phyloP scores from a whole-genome alignment of 2,888 invertebrate species.

The Syrista parreyssii region DNA sequence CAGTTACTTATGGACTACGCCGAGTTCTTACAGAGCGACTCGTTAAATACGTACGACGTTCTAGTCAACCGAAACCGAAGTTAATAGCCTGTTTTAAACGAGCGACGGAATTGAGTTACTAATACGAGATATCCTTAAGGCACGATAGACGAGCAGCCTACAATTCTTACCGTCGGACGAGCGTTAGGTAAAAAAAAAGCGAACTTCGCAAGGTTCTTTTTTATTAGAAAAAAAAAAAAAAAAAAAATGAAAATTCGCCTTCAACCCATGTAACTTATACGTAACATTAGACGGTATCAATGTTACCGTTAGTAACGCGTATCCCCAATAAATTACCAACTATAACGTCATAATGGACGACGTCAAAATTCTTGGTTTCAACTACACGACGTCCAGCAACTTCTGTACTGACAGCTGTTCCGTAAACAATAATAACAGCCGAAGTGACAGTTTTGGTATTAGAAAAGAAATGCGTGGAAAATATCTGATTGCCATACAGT shows the following conservation, averaged over 20 bases:
- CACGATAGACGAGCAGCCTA: background rate
- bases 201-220: no score
- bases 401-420: background rate
- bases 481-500: background rate
- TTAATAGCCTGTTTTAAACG: background rate
- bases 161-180: background rate
- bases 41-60: constrained; percentile 17
- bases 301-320: background rate
- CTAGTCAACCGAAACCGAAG: constrained; percentile 18
- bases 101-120: background rate
- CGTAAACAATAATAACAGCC: background rate
- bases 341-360: background rate
- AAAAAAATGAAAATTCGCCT: background rate
- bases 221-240: no score
- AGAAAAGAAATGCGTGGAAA: background rate
- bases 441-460: background rate
- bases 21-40: constrained; percentile 14
- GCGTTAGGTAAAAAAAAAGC: no score
- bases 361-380: background rate
- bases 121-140: background rate
- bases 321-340: no score
- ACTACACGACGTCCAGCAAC: background rate
- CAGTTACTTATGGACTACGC: constrained; percentile 17
- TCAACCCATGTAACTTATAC: background rate
- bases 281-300: background rate